Percentiles rank a stretch among this genome's conserved stretches.
Conservation (phyloP, 2,797 vertebrate genomes). For the Hippoglossus hippoglossus region DNA sequence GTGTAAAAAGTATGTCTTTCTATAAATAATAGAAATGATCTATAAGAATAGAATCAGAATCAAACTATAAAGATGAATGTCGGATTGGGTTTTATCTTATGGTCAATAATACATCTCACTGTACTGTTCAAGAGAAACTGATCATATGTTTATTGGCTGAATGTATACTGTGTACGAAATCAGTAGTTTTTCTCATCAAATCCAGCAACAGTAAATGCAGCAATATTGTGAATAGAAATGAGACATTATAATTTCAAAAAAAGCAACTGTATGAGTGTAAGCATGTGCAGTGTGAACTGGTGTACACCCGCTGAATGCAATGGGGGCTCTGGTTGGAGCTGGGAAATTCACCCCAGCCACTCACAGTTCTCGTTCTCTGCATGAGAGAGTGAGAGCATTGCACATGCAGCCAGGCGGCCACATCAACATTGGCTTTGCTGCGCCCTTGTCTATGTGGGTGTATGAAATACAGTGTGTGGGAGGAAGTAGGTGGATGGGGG, state of each 20-base stretch:
- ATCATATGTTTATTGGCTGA: too few species aligned
- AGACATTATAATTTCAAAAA: not conserved
- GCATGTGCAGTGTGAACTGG: conserved; percentile 25
- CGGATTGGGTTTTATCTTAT: too few species aligned
- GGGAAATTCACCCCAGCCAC: conserved; percentile 47
- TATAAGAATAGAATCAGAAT: too few species aligned
- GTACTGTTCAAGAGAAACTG: too few species aligned
- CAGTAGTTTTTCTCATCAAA: too few species aligned
- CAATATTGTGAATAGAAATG: not conserved
- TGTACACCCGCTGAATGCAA: conserved; percentile 4
- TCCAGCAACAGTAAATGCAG: not conserved
- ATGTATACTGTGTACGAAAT: too few species aligned
- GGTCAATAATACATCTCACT: too few species aligned
- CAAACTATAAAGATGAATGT: too few species aligned
- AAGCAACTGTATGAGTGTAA: conserved; percentile 1
- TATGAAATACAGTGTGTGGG: conserved; percentile 67
- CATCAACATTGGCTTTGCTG: conserved; percentile 51
- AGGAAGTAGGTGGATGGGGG: conserved; percentile 67
- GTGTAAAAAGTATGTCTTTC: too few species aligned
- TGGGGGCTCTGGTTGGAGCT: conserved; percentile 38
- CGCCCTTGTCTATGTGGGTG: conserved; percentile 65
- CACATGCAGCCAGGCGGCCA: conserved; percentile 41
- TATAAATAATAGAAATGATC: too few species aligned
- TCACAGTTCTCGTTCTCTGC: conserved; percentile 48
- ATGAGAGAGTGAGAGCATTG: conserved; percentile 43